These are phyloP conservation scores for Halichoerus grypus DNA, from an alignment of 2,113 vertebrate genomes.

Conservation along the genomic window DNA sequence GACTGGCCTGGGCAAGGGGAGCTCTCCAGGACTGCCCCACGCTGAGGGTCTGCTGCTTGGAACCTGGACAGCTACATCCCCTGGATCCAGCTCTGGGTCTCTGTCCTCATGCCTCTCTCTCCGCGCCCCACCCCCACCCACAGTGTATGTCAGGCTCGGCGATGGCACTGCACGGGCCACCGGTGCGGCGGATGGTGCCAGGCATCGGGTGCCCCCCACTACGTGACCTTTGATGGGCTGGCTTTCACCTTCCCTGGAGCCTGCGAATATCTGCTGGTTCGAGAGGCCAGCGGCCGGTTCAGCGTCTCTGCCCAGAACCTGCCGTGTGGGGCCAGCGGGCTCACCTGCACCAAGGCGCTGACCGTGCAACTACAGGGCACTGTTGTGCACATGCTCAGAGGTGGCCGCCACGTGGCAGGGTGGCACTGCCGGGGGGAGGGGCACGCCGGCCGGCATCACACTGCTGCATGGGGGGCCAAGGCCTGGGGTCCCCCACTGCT, in stretches of 20 bases:
- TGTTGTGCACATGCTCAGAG: constrained; percentile 92
- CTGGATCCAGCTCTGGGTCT: neutral
- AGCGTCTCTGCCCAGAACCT: constrained; percentile 92
- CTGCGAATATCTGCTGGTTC: constrained; percentile 94
- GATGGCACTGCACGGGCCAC: constrained; percentile 90
- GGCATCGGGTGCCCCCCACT: constrained; percentile 95
- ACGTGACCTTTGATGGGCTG: constrained; percentile 94
- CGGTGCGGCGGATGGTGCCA: constrained; percentile 90
- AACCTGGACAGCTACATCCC: neutral
- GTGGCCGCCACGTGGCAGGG: constrained; percentile 74
- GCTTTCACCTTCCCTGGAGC: constrained; percentile 93
- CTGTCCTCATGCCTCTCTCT: neutral
- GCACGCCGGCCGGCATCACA: accelerated
- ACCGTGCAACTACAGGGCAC: constrained; percentile 91
- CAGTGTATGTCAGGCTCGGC: constrained; percentile 90
- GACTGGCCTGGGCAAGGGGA: neutral
- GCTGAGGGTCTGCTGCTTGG: neutral
- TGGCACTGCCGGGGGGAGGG: neutral
- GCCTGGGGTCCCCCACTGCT: neutral
- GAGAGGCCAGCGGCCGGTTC: constrained; percentile 89
- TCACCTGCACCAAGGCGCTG: constrained; percentile 95
- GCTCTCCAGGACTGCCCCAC: neutral
- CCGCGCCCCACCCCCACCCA: neutral
- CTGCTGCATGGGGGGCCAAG: neutral
- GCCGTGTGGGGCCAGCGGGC: constrained; percentile 92